A percentile compares a stretch with the other conserved stretches of the same genome.
These are phyloP conservation scores for Gambusia affinis DNA, from an alignment of 2,113 vertebrate species.

Conservation along the genomic window DNA sequence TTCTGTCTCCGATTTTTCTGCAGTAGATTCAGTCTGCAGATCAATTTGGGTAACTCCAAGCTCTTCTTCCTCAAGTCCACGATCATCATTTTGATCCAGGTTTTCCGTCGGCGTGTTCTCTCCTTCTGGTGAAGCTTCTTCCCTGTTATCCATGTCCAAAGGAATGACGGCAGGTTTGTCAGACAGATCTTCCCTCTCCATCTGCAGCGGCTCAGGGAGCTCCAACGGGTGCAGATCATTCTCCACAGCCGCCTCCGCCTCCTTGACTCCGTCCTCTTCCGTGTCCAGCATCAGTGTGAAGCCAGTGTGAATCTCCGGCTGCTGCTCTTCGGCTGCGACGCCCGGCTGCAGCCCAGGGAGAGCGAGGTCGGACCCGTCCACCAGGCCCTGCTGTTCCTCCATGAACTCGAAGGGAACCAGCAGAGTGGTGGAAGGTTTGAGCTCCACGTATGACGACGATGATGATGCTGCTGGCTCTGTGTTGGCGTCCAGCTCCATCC, in stretches of 20 bases:
- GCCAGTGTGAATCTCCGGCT: conserved; percentile 72
- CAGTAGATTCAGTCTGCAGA: conserved; percentile 17
- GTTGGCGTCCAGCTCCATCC: conserved; percentile 59
- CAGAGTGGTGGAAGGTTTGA: conserved; percentile 78
- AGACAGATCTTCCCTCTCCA: conserved; percentile 16
- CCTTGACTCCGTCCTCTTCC: conserved; percentile 76
- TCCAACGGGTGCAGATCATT: conserved; percentile 20
- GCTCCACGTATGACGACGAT: conserved; percentile 71
- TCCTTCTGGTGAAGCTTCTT: conserved; percentile 33
- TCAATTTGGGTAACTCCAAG: conserved; percentile 4
- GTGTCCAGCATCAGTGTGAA: conserved; percentile 91
- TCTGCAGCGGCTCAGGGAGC: neutral
- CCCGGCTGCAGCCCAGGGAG: conserved; percentile 70
- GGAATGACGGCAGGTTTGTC: conserved; percentile 39
- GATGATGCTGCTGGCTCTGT: conserved; percentile 62
- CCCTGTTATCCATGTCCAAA: conserved; percentile 34
- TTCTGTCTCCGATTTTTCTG: conserved; percentile 3
- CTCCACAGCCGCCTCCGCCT: conserved; percentile 27
- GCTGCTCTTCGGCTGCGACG: conserved; percentile 70
- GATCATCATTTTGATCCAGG: conserved; percentile 56
- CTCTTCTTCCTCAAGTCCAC: conserved; percentile 1
- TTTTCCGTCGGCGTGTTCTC: conserved; percentile 52
- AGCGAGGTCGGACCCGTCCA: conserved; percentile 69
- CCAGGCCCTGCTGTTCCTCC: conserved; percentile 76
- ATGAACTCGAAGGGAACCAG: conserved; percentile 80